These are phyloP conservation scores for Diplazon laetatorius DNA, from an alignment of 2,888 invertebrate species.

Conservation along the genomic window DNA sequence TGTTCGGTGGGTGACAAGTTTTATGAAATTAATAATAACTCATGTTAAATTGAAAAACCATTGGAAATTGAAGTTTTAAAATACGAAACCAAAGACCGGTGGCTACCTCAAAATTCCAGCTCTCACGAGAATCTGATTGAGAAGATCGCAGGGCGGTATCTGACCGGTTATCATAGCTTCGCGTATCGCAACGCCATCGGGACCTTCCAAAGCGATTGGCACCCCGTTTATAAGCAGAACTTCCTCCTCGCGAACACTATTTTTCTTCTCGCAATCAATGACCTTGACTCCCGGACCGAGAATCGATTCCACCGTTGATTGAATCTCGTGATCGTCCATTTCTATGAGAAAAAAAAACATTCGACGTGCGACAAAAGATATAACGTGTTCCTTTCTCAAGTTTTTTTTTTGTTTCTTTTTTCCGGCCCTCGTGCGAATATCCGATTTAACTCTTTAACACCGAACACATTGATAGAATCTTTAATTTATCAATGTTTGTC, in stretches of 20 bases:
- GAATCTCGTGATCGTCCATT: conserved; percentile 89
- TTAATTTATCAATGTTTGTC: conserved; percentile 12
- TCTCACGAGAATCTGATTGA: conserved; percentile 87
- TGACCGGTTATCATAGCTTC: conserved; percentile 88
- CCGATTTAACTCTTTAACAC: background rate
- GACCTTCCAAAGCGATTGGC: conserved; percentile 87
- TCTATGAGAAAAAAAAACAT: conserved; percentile 69
- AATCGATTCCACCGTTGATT: conserved; percentile 89
- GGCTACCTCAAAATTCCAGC: conserved; percentile 85
- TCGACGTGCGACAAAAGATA: conserved; percentile 12
- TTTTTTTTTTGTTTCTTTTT: conserved; percentile 5
- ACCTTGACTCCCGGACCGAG: conserved; percentile 89
- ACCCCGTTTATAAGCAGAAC: conserved; percentile 88
- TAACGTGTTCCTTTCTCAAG: background rate
- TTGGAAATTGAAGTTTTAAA: background rate
- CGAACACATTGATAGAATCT: background rate
- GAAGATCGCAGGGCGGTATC: conserved; percentile 88
- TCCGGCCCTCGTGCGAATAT: conserved; percentile 63
- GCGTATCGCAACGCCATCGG: conserved; percentile 88
- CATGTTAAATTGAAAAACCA: background rate
- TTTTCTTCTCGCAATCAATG: conserved; percentile 89
- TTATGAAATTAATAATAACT: too few relatives aligned
- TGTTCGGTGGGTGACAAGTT: too few relatives aligned
- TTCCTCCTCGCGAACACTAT: conserved; percentile 89
- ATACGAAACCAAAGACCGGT: conserved; percentile 27